Conservation (phyloP, 2,888 invertebrate genomes). For the Conistra vaccinii region DNA sequence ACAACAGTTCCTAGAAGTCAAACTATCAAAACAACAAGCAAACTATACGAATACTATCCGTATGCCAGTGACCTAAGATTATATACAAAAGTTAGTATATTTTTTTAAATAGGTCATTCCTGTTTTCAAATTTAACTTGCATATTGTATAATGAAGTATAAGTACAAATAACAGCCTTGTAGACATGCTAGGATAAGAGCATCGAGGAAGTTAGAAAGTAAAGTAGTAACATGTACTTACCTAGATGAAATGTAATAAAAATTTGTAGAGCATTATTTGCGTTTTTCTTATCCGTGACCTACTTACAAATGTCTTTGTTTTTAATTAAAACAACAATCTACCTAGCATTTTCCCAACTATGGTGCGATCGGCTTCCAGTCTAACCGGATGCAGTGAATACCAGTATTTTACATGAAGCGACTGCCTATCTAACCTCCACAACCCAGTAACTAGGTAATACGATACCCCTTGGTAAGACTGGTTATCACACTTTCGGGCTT, state of each 20-base stretch:
- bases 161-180: background rate
- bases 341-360: no score
- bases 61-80: background rate
- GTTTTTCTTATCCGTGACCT: constrained; percentile 9
- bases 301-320: background rate
- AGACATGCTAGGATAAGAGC: constrained; percentile 17
- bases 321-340: no score
- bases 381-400: no score
- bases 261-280: constrained; percentile 7
- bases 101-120: no score
- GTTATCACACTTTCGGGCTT: no score
- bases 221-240: background rate
- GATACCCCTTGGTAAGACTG: no score
- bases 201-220: background rate
- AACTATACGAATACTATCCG: background rate
- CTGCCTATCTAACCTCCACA: no score
- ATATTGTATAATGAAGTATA: background rate
- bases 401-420: no score
- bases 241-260: constrained; percentile 6
- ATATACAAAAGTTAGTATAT: background rate
- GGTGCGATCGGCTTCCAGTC: no score
- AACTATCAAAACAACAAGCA: no score
- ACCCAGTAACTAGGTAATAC: no score
- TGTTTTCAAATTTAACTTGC: background rate
- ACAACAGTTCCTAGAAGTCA: background rate